Conservation (phyloP, 2,113 vertebrate genomes). For the Oncorhynchus nerka region DNA sequence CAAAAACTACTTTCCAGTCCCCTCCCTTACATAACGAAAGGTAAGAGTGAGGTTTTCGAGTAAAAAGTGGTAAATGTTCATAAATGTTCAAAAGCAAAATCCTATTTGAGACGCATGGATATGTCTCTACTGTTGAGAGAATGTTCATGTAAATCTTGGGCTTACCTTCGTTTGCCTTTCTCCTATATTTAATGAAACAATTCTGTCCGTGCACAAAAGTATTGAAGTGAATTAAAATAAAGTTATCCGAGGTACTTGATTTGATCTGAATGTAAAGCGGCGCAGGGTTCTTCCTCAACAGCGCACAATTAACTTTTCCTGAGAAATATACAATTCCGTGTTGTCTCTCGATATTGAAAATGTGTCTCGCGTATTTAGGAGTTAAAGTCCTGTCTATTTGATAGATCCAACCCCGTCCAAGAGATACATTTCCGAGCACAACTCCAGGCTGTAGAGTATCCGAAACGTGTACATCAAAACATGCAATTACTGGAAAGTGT, state of each 20-base stretch:
- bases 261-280: slow-evolving; percentile 47
- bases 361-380: slow-evolving; percentile 21
- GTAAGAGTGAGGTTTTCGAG: slow-evolving; percentile 11
- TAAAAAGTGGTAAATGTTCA: slow-evolving; percentile 37
- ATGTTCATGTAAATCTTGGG: slow-evolving; percentile 38
- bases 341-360: slow-evolving; percentile 34
- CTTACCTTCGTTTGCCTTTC: slow-evolving; percentile 21
- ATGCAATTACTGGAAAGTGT: slow-evolving; percentile 36
- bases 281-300: slow-evolving; percentile 27
- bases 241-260: slow-evolving; percentile 19
- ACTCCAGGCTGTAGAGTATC: slow-evolving; percentile 37
- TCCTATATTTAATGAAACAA: slow-evolving; percentile 35
- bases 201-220: slow-evolving; percentile 43
- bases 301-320: slow-evolving; percentile 48
- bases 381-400: slow-evolving; percentile 44
- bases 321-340: slow-evolving; percentile 45
- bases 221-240: slow-evolving; percentile 43
- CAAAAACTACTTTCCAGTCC: background rate
- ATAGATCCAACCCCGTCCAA: slow-evolving; percentile 64
- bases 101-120: slow-evolving; percentile 27
- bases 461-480: slow-evolving; percentile 59
- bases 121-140: slow-evolving; percentile 3
- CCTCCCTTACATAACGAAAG: slow-evolving; percentile 35
- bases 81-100: slow-evolving; percentile 31
- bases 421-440: slow-evolving; percentile 60